Percentiles rank a stretch among this genome's conserved stretches.
These are phyloP conservation scores for Porites rus DNA, from an alignment of 92 coral and sea anemone species.

Conservation along the genomic window DNA sequence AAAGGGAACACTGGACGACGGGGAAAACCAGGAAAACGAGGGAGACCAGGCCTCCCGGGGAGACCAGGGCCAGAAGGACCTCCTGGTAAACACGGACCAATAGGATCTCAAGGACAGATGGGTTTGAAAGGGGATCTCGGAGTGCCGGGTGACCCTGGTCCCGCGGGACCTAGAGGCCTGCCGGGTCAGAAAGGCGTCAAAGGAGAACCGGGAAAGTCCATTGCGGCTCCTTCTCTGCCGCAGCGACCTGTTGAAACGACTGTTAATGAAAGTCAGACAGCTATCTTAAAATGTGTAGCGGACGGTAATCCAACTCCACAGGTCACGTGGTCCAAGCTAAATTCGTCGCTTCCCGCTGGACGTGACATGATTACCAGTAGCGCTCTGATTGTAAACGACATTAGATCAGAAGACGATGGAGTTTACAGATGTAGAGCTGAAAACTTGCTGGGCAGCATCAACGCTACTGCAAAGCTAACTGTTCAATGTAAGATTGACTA, in stretches of 20 bases:
- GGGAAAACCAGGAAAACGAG: conserved; percentile 53
- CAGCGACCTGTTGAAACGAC: conserved; percentile 44
- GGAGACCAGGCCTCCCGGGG: conserved; percentile 52
- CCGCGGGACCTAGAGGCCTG: conserved; percentile 63
- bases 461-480: too few relatives aligned
- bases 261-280: conserved; percentile 60
- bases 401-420: too few relatives aligned
- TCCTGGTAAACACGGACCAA: conserved; percentile 70
- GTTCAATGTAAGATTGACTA: background rate
- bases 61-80: conserved; percentile 51
- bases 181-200: conserved; percentile 54
- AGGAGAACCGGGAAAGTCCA: conserved; percentile 60
- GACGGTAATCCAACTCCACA: conserved; percentile 67
- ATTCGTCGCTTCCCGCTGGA: too few relatives aligned
- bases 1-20: conserved; percentile 57
- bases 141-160: conserved; percentile 53
- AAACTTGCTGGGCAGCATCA: too few relatives aligned
- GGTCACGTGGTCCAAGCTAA: too few relatives aligned
- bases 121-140: conserved; percentile 56
- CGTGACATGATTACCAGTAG: too few relatives aligned
- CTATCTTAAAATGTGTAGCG: conserved; percentile 51
- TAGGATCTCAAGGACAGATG: conserved; percentile 46
- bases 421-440: too few relatives aligned
- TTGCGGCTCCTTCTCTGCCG: conserved; percentile 58
- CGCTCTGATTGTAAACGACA: too few relatives aligned